Evolutionary conservation across 2,797 vertebrate genomes (phyloP).

Genomic region (Sebastes variabilis): DNA sequence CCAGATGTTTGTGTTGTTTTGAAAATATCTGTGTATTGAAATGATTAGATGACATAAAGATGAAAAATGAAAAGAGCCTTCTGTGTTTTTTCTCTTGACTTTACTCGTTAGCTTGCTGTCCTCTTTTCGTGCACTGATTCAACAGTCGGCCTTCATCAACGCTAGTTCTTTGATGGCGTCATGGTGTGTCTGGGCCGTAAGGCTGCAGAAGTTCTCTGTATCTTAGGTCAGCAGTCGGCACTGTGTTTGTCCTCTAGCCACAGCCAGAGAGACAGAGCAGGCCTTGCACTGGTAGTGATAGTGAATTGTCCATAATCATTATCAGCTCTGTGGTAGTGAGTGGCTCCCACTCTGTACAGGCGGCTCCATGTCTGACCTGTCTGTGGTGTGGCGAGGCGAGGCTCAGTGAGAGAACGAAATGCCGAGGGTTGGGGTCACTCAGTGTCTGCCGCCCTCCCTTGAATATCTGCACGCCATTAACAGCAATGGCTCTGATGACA

Average conservation of each 20-base stretch:
- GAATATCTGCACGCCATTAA: constrained; percentile 83
- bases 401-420: constrained; percentile 61
- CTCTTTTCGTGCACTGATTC: no score
- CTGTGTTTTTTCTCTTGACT: no score
- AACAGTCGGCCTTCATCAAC: no score
- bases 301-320: constrained; percentile 70
- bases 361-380: constrained; percentile 83
- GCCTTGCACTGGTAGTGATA: constrained; percentile 68
- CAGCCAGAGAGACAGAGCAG: constrained; percentile 58
- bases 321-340: constrained; percentile 72
- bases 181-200: background rate
- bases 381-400: constrained; percentile 60
- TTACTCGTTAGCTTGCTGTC: no score
- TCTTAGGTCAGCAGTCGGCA: constrained; percentile 24
- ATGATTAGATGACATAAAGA: no score
- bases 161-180: no score
- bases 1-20: no score
- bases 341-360: constrained; percentile 73
- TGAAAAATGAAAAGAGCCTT: no score
- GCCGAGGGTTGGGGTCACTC: constrained; percentile 62
- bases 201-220: background rate
- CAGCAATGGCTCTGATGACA: constrained; percentile 87
- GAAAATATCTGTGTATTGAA: no score
- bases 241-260: constrained; percentile 46
- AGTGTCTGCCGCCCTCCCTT: constrained; percentile 76